Conservation (phyloP, 2,113 vertebrate species). For the Salvelinus alpinus region DNA sequence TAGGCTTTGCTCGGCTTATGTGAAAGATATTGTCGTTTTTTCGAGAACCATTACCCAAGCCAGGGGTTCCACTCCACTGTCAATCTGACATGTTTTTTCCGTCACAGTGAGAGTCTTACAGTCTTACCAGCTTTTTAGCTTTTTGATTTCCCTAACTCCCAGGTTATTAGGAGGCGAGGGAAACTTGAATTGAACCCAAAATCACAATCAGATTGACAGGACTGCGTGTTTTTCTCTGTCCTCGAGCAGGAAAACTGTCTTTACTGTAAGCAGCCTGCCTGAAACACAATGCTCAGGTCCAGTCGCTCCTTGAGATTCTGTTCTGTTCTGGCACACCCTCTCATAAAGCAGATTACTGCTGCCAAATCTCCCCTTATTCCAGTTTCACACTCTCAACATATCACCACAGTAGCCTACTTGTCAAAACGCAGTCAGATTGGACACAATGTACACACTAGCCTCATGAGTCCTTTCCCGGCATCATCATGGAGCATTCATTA, state of each 20-base stretch:
- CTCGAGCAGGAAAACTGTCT: not conserved
- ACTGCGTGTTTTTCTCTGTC: not conserved
- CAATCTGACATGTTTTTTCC: not conserved
- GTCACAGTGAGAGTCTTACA: not conserved
- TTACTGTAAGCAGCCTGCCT: not conserved
- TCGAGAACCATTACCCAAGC: not conserved
- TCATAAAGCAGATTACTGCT: slow-evolving; percentile 21
- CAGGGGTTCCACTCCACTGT: not conserved
- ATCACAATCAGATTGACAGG: slow-evolving; percentile 4
- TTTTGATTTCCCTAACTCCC: not conserved
- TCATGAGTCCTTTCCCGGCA: not conserved
- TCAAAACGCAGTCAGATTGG: not conserved
- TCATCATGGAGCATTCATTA: not conserved
- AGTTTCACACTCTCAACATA: not conserved
- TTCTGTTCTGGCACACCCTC: slow-evolving; percentile 3
- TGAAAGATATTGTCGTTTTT: not conserved
- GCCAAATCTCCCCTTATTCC: not conserved
- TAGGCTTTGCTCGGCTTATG: not conserved
- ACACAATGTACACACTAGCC: not conserved
- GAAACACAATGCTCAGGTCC: slow-evolving; percentile 1
- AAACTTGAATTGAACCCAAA: slow-evolving; percentile 10
- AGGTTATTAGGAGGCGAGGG: not conserved
- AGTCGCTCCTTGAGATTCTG: not conserved
- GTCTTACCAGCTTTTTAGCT: slow-evolving; percentile 2
- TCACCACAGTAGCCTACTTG: not conserved